phyloP scores from a whole-genome alignment of 2,113 vertebrate genomes.

The Corvus hawaiiensis region DNA sequence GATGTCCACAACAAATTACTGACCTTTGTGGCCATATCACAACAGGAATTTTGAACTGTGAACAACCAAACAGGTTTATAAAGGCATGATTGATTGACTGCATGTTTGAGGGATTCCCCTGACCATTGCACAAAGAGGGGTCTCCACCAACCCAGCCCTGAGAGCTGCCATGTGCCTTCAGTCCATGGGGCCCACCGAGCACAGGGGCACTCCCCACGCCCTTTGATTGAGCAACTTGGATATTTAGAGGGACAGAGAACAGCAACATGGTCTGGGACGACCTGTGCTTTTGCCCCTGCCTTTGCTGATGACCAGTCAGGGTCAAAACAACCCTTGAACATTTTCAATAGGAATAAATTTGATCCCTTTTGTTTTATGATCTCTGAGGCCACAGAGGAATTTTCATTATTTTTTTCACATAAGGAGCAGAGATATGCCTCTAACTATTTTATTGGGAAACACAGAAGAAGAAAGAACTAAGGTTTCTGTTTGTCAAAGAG shows the following conservation, averaged over 20 bases:
- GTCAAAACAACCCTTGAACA: not conserved
- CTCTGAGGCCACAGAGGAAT: not conserved
- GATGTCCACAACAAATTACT: not conserved
- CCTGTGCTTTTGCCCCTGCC: not conserved
- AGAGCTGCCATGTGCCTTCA: not conserved
- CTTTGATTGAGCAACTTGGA: rapidly evolving
- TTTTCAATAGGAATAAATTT: not conserved
- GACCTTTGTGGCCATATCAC: not conserved
- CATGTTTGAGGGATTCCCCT: not conserved
- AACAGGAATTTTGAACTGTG: not conserved
- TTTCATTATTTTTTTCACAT: not conserved
- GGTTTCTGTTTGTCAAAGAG: not conserved
- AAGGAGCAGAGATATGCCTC: not conserved
- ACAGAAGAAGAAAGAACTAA: not conserved
- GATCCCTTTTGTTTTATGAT: not conserved
- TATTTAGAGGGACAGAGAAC: not conserved
- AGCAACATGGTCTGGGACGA: rapidly evolving
- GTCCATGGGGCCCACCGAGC: rapidly evolving
- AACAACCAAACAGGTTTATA: not conserved
- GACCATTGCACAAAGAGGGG: rapidly evolving
- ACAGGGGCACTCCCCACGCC: rapidly evolving
- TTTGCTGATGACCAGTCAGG: not conserved
- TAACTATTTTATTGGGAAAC: not conserved
- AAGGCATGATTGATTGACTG: not conserved
- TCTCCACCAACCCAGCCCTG: not conserved